These are phyloP conservation scores for Ibidorhyncha struthersii DNA, from an alignment of 2,113 vertebrate species.

Conservation along the genomic window DNA sequence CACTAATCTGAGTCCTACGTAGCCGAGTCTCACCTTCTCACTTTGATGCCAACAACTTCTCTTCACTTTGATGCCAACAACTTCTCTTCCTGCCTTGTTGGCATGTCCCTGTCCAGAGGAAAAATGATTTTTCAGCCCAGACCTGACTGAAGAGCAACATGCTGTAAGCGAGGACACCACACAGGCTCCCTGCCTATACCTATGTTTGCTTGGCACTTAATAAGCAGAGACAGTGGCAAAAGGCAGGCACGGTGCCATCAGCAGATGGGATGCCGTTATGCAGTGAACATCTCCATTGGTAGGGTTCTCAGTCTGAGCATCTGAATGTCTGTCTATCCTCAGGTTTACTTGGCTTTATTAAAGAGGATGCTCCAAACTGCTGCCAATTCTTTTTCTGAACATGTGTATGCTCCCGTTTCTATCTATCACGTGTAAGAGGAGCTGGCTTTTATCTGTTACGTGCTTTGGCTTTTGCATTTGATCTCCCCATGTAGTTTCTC, in stretches of 20 bases:
- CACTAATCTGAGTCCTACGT: neutral
- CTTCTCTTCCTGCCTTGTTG: neutral
- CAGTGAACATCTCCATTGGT: neutral
- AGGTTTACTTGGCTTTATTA: constrained; percentile 50
- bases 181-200: neutral
- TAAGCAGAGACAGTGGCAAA: constrained; percentile 3
- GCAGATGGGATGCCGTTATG: constrained; percentile 8
- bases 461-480: neutral
- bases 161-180: neutral
- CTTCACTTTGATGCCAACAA: neutral
- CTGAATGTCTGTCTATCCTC: constrained; percentile 32
- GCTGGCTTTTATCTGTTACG: neutral
- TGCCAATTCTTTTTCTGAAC: constrained; percentile 37
- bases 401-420: constrained; percentile 22
- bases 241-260: constrained; percentile 28
- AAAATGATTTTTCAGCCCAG: neutral
- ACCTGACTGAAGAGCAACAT: neutral
- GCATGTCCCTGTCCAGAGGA: neutral
- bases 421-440: neutral
- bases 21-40: neutral
- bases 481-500: neutral
- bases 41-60: neutral
- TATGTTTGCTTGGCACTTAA: neutral
- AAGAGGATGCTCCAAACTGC: neutral
- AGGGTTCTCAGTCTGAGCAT: constrained; percentile 35